A percentile compares a stretch with the other conserved stretches of the same genome.
These are phyloP conservation scores for Cinclus cinclus DNA, from an alignment of 2,113 vertebrate species.

Conservation along the genomic window DNA sequence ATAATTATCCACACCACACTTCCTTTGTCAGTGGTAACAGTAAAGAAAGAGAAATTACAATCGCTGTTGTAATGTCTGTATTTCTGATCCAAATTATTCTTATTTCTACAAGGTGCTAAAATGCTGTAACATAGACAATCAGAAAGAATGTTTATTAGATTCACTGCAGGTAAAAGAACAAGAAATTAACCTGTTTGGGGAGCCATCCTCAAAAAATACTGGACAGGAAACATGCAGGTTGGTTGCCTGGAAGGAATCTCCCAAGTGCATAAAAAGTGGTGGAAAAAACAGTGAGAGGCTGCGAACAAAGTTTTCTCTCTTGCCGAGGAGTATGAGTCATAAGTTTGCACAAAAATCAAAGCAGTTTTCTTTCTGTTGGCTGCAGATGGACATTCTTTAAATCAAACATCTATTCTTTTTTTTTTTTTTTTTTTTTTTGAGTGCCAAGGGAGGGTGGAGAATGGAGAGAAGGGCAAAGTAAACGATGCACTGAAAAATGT, in stretches of 20 bases:
- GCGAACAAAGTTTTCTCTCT: not conserved
- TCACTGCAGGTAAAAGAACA: not conserved
- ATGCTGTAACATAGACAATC: not conserved
- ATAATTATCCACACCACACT: not conserved
- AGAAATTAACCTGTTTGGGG: not conserved
- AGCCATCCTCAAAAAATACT: not conserved
- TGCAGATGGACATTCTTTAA: not conserved
- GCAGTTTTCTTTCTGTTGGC: not conserved
- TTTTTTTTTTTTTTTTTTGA: not conserved
- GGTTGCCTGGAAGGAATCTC: not conserved
- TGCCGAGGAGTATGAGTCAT: not conserved
- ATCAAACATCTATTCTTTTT: not conserved
- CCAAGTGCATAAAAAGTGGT: not conserved
- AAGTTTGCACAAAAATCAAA: constrained; percentile 8
- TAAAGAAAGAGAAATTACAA: not conserved
- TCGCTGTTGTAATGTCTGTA: not conserved
- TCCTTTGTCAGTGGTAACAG: not conserved
- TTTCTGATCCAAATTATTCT: not conserved
- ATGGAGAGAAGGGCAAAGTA: not conserved
- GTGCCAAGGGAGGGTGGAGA: not conserved
- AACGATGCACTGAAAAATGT: not conserved
- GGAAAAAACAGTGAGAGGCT: not conserved
- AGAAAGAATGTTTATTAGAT: not conserved
- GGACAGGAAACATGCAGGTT: not conserved
- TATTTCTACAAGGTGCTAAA: not conserved